Conservation (phyloP, 30 jellyfish, hydroid and myxozoan species). For the Aurelia sp. region DNA sequence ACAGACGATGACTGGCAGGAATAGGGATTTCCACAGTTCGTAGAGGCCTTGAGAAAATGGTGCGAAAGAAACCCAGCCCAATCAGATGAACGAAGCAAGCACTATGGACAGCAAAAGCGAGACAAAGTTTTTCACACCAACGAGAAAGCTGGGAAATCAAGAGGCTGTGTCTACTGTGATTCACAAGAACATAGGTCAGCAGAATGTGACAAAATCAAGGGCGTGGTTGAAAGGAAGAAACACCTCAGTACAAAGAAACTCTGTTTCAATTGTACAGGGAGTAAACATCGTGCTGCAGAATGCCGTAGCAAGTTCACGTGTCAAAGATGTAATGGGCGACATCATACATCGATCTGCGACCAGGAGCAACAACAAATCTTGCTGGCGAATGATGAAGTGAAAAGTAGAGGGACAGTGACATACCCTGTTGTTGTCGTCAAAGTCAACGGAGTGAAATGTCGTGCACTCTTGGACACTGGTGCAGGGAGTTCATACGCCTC, state of each 20-base stretch:
- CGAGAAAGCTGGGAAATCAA: constrained; percentile 10
- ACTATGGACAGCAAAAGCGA: background rate
- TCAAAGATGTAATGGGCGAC: constrained; percentile 35
- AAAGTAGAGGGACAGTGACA: constrained; percentile 11
- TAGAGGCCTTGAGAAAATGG: no score
- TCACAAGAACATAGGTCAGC: constrained; percentile 24
- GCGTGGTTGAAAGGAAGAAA: constrained; percentile 39
- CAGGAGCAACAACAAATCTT: constrained; percentile 8
- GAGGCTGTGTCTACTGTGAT: constrained; percentile 58
- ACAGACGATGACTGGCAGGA: no score
- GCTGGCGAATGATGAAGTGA: constrained; percentile 16
- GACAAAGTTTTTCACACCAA: constrained; percentile 14
- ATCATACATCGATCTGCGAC: constrained; percentile 73
- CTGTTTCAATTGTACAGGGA: constrained; percentile 76
- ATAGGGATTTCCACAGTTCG: no score
- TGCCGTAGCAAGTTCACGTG: constrained; percentile 57
- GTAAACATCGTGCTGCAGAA: constrained; percentile 50
- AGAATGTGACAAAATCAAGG: constrained; percentile 32
- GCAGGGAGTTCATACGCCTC: no score
- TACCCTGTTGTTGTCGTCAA: constrained; percentile 53
- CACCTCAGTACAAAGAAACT: constrained; percentile 38
- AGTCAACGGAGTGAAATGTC: no score
- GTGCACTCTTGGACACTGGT: no score
- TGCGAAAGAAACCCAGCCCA: no score
- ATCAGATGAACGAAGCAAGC: background rate